Evolutionary conservation across 2,797 vertebrate species (phyloP), one percentile per base, ranked within the genome.

Genomic region (Danionella dracula): DNA sequence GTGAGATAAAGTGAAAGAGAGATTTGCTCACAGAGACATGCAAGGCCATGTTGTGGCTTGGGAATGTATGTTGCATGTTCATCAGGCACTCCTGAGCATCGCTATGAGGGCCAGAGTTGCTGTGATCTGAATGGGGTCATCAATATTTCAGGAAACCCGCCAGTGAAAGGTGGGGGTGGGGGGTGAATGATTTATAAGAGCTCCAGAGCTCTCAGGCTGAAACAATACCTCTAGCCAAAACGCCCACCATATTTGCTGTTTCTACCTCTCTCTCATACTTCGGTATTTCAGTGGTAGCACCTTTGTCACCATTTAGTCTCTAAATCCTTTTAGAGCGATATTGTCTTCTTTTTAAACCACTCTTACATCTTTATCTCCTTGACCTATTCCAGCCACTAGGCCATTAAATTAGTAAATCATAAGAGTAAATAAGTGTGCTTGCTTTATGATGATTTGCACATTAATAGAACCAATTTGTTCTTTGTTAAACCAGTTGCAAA

Each of bases 41-140:
- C 17, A 27, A 65, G 54, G 49, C 66, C 76, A 16, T 63, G 69
- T 74, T 71, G 64, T 37, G 55, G 62, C 69, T 42, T 61, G 70
- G 74, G 17, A 38, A 35, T 51, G 57, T 68, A 35, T 55, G 67
- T 49, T 71, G 48, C 77, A 77, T 59, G 17, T 78, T 76, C 78
- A 76, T 59, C 58, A 60, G 8, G 78, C 82, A 84, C 79, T 84
- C 27, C 29, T 78, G 80, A 81, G 82, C 83, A 81, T 53, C 82
- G 78, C 81, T 76, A 76, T 84, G 79, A 77, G 48, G 86, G 87
- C 85, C 86, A 89, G 82, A 65, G 81, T 82, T 77, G 81, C 83
- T 88, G 81, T 87, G 85, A 89, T 90, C 84, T 86, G 84, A 88
- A 88, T 83, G 76, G 82, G 76, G 78, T 44, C 81, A 90, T 91